Evolutionary conservation across 2,888 invertebrate genomes (phyloP).

Genomic region (Chymomyza caudatula): DNA sequence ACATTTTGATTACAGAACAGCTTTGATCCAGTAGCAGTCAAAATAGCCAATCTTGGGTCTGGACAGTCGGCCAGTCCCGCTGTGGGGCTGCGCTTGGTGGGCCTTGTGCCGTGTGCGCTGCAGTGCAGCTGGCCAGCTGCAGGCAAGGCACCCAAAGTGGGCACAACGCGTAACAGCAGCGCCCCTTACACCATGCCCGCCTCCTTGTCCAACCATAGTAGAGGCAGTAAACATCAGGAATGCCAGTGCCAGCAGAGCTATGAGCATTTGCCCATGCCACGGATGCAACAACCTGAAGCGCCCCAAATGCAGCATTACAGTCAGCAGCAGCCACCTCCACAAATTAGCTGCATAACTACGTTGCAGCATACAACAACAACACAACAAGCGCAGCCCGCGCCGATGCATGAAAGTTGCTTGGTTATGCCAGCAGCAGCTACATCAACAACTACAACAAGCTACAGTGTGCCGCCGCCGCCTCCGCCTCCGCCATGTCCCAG

Average conservation of each 20-base stretch:
- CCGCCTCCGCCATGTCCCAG: conserved; percentile 15
- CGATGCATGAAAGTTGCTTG: conserved; percentile 20
- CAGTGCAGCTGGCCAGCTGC: conserved; percentile 66
- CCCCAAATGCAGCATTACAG: conserved; percentile 32
- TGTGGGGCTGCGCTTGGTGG: conserved; percentile 75
- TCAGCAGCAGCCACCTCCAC: conserved; percentile 48
- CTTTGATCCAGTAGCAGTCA: conserved; percentile 29
- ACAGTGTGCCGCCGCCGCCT: background rate
- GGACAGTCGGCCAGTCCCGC: conserved; percentile 64
- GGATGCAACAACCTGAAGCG: conserved; percentile 16
- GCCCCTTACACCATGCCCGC: conserved; percentile 66
- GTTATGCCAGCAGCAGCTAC: conserved; percentile 27
- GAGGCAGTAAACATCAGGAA: conserved; percentile 40
- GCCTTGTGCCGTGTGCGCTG: conserved; percentile 74
- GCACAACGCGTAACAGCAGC: conserved; percentile 48
- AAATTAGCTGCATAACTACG: conserved; percentile 52
- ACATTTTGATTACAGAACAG: background rate
- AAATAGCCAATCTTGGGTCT: conserved; percentile 63
- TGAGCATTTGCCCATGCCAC: conserved; percentile 60
- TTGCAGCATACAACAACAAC: conserved; percentile 54
- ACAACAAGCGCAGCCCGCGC: conserved; percentile 35
- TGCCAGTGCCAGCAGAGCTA: conserved; percentile 46
- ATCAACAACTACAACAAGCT: conserved; percentile 8
- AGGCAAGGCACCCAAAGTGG: conserved; percentile 68
- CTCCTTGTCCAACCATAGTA: conserved; percentile 44